Evolutionary conservation across 2,113 vertebrate species (phyloP).

Genomic region (Scophthalmus maximus): DNA sequence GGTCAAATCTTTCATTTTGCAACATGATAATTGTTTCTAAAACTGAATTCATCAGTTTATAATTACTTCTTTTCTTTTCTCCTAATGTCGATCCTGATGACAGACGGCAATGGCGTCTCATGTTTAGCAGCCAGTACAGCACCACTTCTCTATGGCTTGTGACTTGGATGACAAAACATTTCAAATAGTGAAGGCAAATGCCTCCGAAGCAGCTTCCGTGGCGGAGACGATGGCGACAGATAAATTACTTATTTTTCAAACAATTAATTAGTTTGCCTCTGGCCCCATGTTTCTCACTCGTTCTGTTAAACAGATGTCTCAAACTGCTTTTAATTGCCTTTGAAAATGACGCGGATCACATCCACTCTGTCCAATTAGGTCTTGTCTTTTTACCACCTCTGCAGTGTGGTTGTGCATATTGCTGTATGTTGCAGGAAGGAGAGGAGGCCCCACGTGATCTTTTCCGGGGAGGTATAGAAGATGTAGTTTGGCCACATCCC

Average conservation of each 20-base stretch:
- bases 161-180: background rate
- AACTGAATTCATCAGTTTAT: background rate
- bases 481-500: background rate
- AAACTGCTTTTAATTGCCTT: conserved; percentile 32
- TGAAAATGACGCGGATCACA: background rate
- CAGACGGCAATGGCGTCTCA: background rate
- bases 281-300: background rate
- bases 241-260: conserved; percentile 1
- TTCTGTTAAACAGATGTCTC: conserved; percentile 9
- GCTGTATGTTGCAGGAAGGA: background rate
- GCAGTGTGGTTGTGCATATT: background rate
- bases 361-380: conserved; percentile 6
- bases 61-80: background rate
- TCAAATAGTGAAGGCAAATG: conserved; percentile 9
- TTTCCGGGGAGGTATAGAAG: background rate
- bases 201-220: background rate
- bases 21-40: no score
- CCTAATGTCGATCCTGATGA: background rate
- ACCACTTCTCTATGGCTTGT: background rate
- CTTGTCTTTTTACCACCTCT: background rate
- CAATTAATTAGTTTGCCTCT: conserved; percentile 33
- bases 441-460: background rate
- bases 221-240: conserved; percentile 14
- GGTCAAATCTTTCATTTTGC: no score
- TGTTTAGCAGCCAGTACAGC: background rate